Evolutionary conservation across 2,113 vertebrate species (phyloP).

Genomic region (Carassius gibelio): DNA sequence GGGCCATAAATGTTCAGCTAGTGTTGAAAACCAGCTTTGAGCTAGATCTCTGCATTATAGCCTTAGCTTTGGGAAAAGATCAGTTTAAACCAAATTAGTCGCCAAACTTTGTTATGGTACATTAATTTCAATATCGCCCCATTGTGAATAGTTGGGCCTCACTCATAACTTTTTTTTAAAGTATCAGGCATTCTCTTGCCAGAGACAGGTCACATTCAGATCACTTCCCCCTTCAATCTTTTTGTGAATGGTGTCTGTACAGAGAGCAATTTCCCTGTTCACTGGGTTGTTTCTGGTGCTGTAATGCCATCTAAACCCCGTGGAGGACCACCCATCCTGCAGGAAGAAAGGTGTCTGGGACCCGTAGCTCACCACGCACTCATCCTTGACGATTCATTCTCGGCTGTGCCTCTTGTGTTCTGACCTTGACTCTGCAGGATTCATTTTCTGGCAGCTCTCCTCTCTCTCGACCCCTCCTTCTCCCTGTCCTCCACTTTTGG

Average conservation of each 20-base stretch:
- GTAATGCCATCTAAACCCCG: slow-evolving; percentile 19
- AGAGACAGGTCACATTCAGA: slow-evolving; percentile 28
- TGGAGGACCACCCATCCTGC: slow-evolving; percentile 34
- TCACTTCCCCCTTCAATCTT: slow-evolving; percentile 24
- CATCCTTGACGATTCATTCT: slow-evolving; percentile 44
- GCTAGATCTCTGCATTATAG: not conserved
- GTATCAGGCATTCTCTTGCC: not conserved
- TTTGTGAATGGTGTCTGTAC: slow-evolving; percentile 30
- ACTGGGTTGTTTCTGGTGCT: slow-evolving; percentile 34
- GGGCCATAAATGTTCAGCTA: not conserved
- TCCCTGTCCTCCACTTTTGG: slow-evolving; percentile 16
- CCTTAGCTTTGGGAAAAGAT: not conserved
- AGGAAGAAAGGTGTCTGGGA: slow-evolving; percentile 38
- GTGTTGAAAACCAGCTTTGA: not conserved
- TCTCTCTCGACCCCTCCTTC: slow-evolving; percentile 14
- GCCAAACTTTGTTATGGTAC: not conserved
- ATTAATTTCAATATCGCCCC: not conserved
- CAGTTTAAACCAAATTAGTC: not conserved
- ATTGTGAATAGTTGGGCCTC: slow-evolving; percentile 3
- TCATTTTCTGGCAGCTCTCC: not conserved
- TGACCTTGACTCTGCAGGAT: slow-evolving; percentile 22
- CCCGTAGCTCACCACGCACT: not conserved
- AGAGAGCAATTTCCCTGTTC: slow-evolving; percentile 44
- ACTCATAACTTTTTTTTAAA: not conserved
- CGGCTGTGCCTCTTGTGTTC: slow-evolving; percentile 15